Base-by-base conservation (phyloP, 2,113 vertebrate species). In the Daubentonia madagascariensis region DNA sequence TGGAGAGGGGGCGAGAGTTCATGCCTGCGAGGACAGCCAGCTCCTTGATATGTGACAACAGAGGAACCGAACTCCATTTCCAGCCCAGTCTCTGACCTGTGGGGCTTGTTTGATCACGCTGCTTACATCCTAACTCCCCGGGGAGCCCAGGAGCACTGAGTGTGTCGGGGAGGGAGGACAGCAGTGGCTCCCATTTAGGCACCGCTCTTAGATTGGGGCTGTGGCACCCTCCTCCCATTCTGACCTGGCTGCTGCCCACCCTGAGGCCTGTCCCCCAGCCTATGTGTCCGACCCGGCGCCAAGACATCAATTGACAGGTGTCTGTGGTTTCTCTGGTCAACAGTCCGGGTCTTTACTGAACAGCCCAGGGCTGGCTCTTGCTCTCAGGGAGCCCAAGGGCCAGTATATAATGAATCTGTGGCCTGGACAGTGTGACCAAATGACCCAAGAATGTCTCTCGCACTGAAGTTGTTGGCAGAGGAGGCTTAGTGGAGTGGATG, bases 151-250 rank as follows among this genome's bases (percentile, higher is more conserved):
- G 72, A 65, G 50, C 6, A 4, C 2, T 0, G 78, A 67, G 8
- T 3, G 3, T 37, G 1, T 4, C 43, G 48, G 20, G 8, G 2
- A 3, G 30, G 40, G n/a, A 32, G 30, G 50, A 6, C 0, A 8
- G 13, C 43, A 28, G 20, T 75, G 14, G 48, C 61, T 73, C 72
- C 90, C 3, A 0, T 30, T 70, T 20, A 32, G 11, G 10, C 11
- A 2, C 57, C 10, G 12, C 5, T 20, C 1, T 1, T 57, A 25
- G 7, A 30, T 63, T 25, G 8, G 30, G 30, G 32, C 70, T 0
- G 0, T 6, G 12, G 54, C 22, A 11, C 37, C 63, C 48, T 37
- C 76, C 67, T 54, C 25, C 43, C 73, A 1, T 13, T 67, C 50
- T n/a, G 45, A 7, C n/a, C 87, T 37, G 6, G 57, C 87, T 4